Conservation (phyloP, 1,140 invertebrate species). For the Drosophila funebris region DNA sequence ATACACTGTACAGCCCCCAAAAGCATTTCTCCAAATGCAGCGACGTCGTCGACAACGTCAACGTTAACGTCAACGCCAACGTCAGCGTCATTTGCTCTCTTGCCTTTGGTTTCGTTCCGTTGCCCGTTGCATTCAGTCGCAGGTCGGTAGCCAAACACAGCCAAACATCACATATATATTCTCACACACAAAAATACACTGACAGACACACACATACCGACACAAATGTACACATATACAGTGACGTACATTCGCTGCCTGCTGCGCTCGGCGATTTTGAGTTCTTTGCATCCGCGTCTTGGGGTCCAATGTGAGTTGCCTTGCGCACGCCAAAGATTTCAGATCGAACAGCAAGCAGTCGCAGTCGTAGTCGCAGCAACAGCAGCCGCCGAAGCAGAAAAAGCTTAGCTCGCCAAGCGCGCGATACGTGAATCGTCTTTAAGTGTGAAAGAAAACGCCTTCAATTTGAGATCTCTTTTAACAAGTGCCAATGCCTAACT, state of each 20-base stretch:
- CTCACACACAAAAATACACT: neutral
- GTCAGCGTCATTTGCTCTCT: constrained; percentile 52
- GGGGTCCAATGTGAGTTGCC: constrained; percentile 73
- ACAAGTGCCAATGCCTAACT: neutral
- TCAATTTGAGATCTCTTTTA: constrained; percentile 15
- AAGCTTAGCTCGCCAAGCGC: constrained; percentile 53
- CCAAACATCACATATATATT: constrained; percentile 53
- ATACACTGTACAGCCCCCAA: constrained; percentile 65
- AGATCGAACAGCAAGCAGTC: constrained; percentile 70
- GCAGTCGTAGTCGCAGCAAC: constrained; percentile 15
- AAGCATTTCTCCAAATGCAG: constrained; percentile 76
- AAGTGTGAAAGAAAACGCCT: constrained; percentile 5
- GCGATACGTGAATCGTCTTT: constrained; percentile 17
- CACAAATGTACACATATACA: constrained; percentile 12
- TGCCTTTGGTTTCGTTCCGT: constrained; percentile 60
- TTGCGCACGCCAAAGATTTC: constrained; percentile 80
- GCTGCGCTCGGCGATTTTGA: constrained; percentile 59
- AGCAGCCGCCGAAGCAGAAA: constrained; percentile 32
- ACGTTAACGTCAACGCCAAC: constrained; percentile 31
- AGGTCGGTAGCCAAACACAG: constrained; percentile 48
- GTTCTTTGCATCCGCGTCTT: constrained; percentile 81
- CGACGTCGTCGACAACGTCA: constrained; percentile 42
- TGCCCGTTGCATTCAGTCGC: constrained; percentile 51
- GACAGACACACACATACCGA: constrained; percentile 9
- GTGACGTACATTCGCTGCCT: constrained; percentile 28